These are phyloP conservation scores for Carpatolechia fugitivella DNA, from an alignment of 2,888 invertebrate genomes.

Conservation along the genomic window DNA sequence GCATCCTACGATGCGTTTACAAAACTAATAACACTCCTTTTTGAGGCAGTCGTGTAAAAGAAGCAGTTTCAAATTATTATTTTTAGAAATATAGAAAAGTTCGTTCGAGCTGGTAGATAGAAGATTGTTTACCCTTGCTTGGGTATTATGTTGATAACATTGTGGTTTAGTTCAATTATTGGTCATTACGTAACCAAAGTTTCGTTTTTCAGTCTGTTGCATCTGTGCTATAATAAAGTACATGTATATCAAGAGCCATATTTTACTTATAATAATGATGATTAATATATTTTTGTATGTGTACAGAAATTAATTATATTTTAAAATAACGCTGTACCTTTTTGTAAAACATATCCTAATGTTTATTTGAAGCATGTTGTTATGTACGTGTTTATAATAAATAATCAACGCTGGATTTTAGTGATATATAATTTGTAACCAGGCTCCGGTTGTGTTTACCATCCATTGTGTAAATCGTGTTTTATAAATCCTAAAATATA, in stretches of 20 bases:
- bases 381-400: background rate
- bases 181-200: slow-evolving; percentile 37
- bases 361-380: slow-evolving; percentile 9
- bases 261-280: slow-evolving; percentile 59
- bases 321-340: slow-evolving; percentile 47
- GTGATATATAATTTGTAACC: slow-evolving; percentile 31
- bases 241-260: slow-evolving; percentile 51
- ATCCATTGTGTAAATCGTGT: slow-evolving; percentile 34
- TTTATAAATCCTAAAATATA: background rate
- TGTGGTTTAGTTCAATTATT: slow-evolving; percentile 16
- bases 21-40: no score
- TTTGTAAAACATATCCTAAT: slow-evolving; percentile 29
- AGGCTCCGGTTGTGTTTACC: slow-evolving; percentile 49
- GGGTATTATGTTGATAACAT: no score
- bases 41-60: no score
- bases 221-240: slow-evolving; percentile 29
- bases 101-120: no score
- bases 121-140: no score
- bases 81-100: no score
- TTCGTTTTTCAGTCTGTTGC: slow-evolving; percentile 42
- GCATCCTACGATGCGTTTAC: no score
- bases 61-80: no score
- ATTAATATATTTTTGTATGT: slow-evolving; percentile 69
- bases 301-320: slow-evolving; percentile 57
- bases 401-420: background rate